Evolutionary conservation across 2,888 invertebrate genomes (phyloP), one percentile per base, ranked within the genome.

Genomic region (Pseudococcus longispinus): DNA sequence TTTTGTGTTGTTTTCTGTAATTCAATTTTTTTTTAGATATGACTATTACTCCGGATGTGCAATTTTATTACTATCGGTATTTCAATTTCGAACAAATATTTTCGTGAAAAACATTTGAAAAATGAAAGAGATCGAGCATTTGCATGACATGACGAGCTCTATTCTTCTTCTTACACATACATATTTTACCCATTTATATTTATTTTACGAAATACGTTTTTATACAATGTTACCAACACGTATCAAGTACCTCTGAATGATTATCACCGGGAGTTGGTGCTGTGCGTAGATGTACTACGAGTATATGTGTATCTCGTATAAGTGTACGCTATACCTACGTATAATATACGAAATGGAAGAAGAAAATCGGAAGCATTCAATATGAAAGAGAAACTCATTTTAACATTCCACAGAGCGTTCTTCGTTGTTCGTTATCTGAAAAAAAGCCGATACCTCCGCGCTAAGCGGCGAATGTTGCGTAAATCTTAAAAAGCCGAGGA

Each of bases 351-450:
- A 55, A 87, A 82, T 55, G 80, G 20, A 29, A 23, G 60, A 55
- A 80, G 32, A 55, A 70, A 55, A 55, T 87, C 32, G 86, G 46
- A 80, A 65, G 87, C 77, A 87, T 55, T 83, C 87, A 70, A 87
- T 87, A 87, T 87, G 87, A 87, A 87, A 87, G 83, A 83, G 83
- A 87, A 87, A 87, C 87, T 87, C 87, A 87, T 87, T 87, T 87
- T 87, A 87, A 83, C 87, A 87, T 87, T 87, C 87, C 87, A 87
- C 83, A 87, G 87, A 85, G 85, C 85, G 85, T 85, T 85, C 85
- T 85, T 85, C 85, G 70, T 70, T 51, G 83, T 83, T 83, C 83
- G 87, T 83, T 83, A 83, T 82, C 87, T 83, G 82, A 51, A 83
- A 87, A 87, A 87, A 87, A 87, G 55, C 51, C 80, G 82, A 85